A percentile compares a stretch with the other conserved stretches of the same genome.
Conservation (phyloP, 2,113 vertebrate genomes). For the Pseudopipra pipra region DNA sequence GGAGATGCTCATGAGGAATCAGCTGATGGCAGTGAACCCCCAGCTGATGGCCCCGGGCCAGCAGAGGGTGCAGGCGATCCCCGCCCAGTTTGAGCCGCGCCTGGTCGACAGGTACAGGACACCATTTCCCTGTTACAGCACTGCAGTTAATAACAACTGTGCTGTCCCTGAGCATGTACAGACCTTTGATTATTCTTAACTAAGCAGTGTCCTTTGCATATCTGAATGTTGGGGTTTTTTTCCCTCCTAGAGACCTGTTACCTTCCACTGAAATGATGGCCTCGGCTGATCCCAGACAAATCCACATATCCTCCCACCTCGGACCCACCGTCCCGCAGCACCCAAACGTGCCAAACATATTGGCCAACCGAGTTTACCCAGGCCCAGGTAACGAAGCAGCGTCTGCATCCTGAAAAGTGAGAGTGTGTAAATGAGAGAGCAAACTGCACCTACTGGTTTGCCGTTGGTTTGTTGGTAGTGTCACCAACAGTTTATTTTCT, state of each 20-base stretch:
- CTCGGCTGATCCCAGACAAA: slow-evolving; percentile 83
- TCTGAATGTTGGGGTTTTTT: neutral
- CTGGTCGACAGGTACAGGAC: slow-evolving; percentile 84
- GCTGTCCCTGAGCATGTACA: neutral
- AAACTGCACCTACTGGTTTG: neutral
- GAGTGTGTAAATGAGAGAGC: neutral
- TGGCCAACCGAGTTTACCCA: slow-evolving; percentile 79
- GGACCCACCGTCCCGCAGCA: slow-evolving; percentile 79
- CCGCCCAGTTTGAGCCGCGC: slow-evolving; percentile 83
- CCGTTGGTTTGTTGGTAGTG: neutral
- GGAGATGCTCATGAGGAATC: slow-evolving; percentile 89
- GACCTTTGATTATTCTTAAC: neutral
- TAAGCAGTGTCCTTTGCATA: neutral
- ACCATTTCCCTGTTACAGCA: neutral
- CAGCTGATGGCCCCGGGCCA: slow-evolving; percentile 82
- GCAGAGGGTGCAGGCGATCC: slow-evolving; percentile 83
- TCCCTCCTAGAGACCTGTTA: slow-evolving; percentile 79
- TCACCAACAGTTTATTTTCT: neutral
- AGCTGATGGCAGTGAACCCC: slow-evolving; percentile 85
- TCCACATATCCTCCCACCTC: slow-evolving; percentile 83
- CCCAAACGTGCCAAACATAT: slow-evolving; percentile 72
- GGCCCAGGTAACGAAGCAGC: slow-evolving; percentile 69
- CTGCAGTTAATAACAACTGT: neutral
- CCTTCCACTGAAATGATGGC: slow-evolving; percentile 81
- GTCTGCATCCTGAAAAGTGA: neutral